Evolutionary conservation across 2,797 vertebrate genomes (phyloP).

Genomic region (Notolabrus celidotus): DNA sequence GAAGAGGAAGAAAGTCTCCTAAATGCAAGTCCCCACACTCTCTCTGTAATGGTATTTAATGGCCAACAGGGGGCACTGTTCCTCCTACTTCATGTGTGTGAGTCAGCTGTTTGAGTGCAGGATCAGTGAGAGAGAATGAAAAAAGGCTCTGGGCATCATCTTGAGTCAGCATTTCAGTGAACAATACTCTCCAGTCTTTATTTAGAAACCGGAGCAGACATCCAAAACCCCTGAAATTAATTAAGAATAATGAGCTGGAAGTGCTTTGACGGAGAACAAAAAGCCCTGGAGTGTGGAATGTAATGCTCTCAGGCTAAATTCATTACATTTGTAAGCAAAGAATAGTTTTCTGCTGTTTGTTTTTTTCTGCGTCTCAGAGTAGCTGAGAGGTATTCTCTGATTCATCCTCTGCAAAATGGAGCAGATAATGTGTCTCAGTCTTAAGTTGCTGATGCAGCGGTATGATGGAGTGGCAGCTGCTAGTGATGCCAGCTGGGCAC

Average conservation of each 20-base stretch:
- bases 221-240: constrained; percentile 15
- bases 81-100: background rate
- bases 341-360: constrained; percentile 16
- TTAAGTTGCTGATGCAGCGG: constrained; percentile 54
- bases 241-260: constrained; percentile 17
- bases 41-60: background rate
- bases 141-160: constrained; percentile 19
- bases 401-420: constrained; percentile 47
- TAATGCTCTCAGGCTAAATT: background rate
- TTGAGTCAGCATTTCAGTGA: constrained; percentile 36
- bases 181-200: constrained; percentile 14
- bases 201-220: constrained; percentile 26
- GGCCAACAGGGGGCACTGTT: constrained; percentile 47
- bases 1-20: constrained; percentile 10
- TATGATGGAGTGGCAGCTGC: constrained; percentile 26
- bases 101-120: constrained; percentile 5
- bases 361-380: constrained; percentile 3
- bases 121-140: constrained; percentile 8
- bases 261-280: background rate
- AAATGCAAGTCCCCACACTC: constrained; percentile 26
- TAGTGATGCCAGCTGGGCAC: constrained; percentile 34
- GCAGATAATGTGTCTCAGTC: constrained; percentile 47
- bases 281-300: background rate
- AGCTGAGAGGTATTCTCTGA: constrained; percentile 37
- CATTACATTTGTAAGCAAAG: background rate